Evolutionary conservation across 2,797 vertebrate species (phyloP).

Genomic region (Threskiornis aethiopicus): DNA sequence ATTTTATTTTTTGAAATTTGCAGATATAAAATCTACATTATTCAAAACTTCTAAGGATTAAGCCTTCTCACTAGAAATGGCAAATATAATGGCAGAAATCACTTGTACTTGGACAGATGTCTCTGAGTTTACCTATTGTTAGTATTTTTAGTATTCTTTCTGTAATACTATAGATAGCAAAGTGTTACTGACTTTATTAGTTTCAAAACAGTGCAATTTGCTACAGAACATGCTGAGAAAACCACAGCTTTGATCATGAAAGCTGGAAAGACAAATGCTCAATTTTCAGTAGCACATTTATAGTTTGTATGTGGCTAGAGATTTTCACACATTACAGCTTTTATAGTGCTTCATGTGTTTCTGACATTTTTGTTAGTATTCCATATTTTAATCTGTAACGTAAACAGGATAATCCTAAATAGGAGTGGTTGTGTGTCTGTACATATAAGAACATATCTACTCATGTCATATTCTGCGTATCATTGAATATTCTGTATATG

Average conservation of each 20-base stretch:
- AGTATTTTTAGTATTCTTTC: background rate
- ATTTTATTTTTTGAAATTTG: background rate
- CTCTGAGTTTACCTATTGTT: background rate
- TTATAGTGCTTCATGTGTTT: background rate
- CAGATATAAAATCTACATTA: background rate
- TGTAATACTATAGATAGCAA: background rate
- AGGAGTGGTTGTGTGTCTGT: background rate
- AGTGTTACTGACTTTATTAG: conserved; percentile 8
- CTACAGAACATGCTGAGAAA: conserved; percentile 32
- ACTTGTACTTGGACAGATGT: background rate
- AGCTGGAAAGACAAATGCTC: conserved; percentile 21
- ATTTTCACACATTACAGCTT: background rate
- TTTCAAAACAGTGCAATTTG: conserved; percentile 22
- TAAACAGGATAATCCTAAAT: background rate
- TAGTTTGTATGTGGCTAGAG: background rate
- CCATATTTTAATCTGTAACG: background rate
- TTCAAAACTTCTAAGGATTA: background rate
- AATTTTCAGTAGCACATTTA: background rate
- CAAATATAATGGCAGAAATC: background rate
- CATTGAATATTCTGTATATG: background rate
- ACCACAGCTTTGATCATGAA: conserved; percentile 35
- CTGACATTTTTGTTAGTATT: background rate
- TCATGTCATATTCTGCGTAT: background rate
- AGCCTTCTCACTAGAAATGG: background rate
- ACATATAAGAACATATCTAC: background rate